Evolutionary conservation across 2,797 vertebrate species (phyloP).

Genomic region (Betta splendens): DNA sequence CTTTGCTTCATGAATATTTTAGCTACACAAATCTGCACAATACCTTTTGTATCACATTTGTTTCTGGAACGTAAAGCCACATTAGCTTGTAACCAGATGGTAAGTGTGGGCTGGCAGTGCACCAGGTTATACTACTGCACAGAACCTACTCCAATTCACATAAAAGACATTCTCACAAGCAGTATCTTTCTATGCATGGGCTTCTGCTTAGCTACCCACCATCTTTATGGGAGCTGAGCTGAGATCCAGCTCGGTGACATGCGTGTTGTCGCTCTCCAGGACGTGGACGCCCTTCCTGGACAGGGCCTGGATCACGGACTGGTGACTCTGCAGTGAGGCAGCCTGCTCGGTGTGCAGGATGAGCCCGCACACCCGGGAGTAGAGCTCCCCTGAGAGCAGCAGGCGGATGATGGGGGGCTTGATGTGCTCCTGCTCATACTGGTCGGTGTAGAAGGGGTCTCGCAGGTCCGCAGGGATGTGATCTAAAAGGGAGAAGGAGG

Average conservation of each 20-base stretch:
- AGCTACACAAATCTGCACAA: slow-evolving; percentile 37
- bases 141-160: slow-evolving; percentile 1
- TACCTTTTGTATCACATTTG: slow-evolving; percentile 21
- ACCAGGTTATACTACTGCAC: slow-evolving; percentile 17
- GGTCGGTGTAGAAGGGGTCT: slow-evolving; percentile 94
- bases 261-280: slow-evolving; percentile 88
- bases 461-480: slow-evolving; percentile 91
- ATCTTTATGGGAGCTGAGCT: slow-evolving; percentile 91
- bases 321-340: slow-evolving; percentile 87
- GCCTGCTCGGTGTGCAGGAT: slow-evolving; percentile 91
- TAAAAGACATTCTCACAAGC: not conserved
- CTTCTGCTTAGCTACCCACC: slow-evolving; percentile 76
- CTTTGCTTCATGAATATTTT: slow-evolving; percentile 44
- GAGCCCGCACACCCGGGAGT: slow-evolving; percentile 91
- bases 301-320: slow-evolving; percentile 90
- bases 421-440: slow-evolving; percentile 97
- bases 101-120: slow-evolving; percentile 8
- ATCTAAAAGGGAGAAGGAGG: slow-evolving; percentile 76
- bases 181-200: not conserved
- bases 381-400: slow-evolving; percentile 92
- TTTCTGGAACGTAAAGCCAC: slow-evolving; percentile 29
- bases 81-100: slow-evolving; percentile 34
- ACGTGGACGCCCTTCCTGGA: slow-evolving; percentile 92
- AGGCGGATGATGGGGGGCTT: slow-evolving; percentile 91
- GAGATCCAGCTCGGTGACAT: slow-evolving; percentile 90